Conservation (phyloP, 2,113 vertebrate genomes). For the Planiliza haematocheilus region DNA sequence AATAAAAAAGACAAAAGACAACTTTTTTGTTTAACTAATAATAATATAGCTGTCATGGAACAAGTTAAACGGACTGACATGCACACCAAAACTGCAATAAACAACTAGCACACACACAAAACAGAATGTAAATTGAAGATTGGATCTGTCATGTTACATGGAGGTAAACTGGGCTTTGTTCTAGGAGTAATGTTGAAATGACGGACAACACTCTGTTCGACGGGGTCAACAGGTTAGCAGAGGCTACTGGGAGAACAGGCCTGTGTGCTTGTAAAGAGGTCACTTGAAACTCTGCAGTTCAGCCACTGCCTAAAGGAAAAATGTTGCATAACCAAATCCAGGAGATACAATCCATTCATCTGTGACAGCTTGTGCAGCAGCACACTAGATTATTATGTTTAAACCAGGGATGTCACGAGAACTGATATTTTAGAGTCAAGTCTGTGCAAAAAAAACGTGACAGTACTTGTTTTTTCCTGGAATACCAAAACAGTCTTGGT, state of each 20-base stretch:
- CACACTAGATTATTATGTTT: not conserved
- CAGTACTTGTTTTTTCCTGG: not conserved
- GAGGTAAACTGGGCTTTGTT: not conserved
- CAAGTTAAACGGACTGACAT: constrained; percentile 1
- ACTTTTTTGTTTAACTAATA: too few relatives aligned
- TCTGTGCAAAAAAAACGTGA: not conserved
- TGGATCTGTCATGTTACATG: not conserved
- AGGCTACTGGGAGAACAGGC: constrained; percentile 18
- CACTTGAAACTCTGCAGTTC: constrained; percentile 53
- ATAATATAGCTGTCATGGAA: not conserved
- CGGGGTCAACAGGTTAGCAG: constrained; percentile 35
- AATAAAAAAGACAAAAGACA: not conserved
- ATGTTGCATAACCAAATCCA: constrained; percentile 48
- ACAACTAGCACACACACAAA: constrained; percentile 2
- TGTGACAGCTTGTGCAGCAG: constrained; percentile 34
- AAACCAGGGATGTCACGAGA: not conserved
- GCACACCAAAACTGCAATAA: not conserved
- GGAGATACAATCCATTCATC: constrained; percentile 41
- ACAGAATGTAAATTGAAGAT: not conserved
- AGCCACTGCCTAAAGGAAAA: constrained; percentile 42
- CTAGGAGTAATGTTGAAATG: not conserved
- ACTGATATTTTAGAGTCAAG: not conserved
- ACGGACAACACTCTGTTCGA: not conserved
- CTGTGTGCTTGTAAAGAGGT: constrained; percentile 40
- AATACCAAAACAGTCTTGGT: too few relatives aligned